Evolutionary conservation across 1,140 invertebrate species (phyloP), one percentile per base, ranked within the genome.

Genomic region (Atta cephalotes): DNA sequence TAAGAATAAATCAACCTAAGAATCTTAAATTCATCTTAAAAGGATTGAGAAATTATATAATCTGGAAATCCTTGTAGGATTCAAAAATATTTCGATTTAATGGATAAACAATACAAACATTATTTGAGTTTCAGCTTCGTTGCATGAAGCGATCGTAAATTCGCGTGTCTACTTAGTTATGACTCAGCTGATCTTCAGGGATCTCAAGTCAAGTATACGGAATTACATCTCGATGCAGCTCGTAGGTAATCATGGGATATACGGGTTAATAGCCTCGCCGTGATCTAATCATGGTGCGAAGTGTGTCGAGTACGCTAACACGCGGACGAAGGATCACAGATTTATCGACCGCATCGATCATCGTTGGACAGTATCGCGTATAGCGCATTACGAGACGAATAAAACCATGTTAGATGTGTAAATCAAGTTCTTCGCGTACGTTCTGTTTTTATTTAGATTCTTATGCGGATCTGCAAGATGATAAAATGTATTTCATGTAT

Each of bases 161-260:
- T 60, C 77, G 58, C 71, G 72, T 87, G 81, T 86, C 87, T 78
- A 88, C 78, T 25, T 81, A 91, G 85, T 92, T 89, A 86, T 87
- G 91, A 91, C 86, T 92, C 90, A 91, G 91, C 91, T 82, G 85
- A 91, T 89, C 72, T 65, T 58, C 21, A 74, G 70, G 51, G 66
- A 77, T 65, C 65, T 87, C 45, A 39, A 53, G 72, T 10, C 63
- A 39, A 79, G 68, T 85, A 65, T 77, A 84, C 72, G 56, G 60
- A 58, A 21, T 77, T 77, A 85, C 66, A 74, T 39, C 45, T 80
- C 81, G 80, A 82, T 58, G 66, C 66, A 58, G 58, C 60, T 85
- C 62, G 58, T 28, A 86, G 31, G 65, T 62, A 81, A 89, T 89
- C 71, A 45, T 51, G 66, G 51, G 65, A 76, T 63, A 82, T 65